Base-by-base conservation (phyloP, 2,113 vertebrate genomes). In the Datnioides undecimradiatus region DNA sequence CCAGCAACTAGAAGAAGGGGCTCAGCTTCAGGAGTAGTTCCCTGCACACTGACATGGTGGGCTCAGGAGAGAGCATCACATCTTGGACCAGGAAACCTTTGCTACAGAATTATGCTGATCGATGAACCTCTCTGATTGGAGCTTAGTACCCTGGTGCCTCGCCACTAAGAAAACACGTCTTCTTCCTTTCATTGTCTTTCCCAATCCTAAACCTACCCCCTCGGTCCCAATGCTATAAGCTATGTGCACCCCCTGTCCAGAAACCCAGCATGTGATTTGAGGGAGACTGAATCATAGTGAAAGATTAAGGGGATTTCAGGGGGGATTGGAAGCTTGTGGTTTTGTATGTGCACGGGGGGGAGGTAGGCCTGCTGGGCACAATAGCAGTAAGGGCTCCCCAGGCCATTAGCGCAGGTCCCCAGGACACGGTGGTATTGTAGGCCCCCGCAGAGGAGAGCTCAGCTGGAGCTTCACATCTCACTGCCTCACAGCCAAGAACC, bases 361-460 rank as follows among this genome's bases (percentile, higher is more conserved):
- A 60, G 58, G 66, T 67, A 54, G 58, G 73, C 87, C 88, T 85
- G 88, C 87, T 90, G 86, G 81, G 88, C 74, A 86, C 90, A 88
- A 87, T 76, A 90, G 87, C 79, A 83, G 84, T 82, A 65, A 87
- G 79, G 80, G 73, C 87, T 88, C 91, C 86, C 86, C 88, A 92
- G 88, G 91, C 95, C 94, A 95, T 95, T 95, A 95, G 92, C 72
- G 78, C 93, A 82, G 91, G 91, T 94, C 95, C 94, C 91, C 89
- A 88, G 95, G 95, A 90, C 93, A 88, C 76, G 86, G 88, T 89
- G 89, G 94, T 95, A 92, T 95, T 94, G 94, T 38, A 92, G 93
- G 91, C 94, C 92, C 94, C 93, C 90, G 94, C 92, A 94, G 94
- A 88, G 96, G 94, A 94, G 93, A 94, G 95, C 95, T 94, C 96